Evolutionary conservation across 2,113 vertebrate genomes (phyloP).

Genomic region (Tenrec ecaudatus): DNA sequence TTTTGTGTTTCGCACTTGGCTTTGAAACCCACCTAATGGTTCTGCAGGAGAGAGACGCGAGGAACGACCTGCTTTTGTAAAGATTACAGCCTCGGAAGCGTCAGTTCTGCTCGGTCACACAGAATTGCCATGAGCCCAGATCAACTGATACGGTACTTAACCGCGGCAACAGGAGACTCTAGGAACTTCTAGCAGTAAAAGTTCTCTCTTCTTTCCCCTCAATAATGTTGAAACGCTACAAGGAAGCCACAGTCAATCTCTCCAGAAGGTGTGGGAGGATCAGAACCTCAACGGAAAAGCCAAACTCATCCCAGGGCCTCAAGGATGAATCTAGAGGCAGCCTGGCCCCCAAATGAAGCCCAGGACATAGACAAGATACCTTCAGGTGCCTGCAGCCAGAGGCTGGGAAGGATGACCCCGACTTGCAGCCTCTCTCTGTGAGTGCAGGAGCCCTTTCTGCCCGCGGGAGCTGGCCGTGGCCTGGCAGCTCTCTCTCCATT

Average conservation of each 20-base stretch:
- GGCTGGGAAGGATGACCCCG: neutral
- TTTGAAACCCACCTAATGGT: neutral
- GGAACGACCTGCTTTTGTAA: neutral
- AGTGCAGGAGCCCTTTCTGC: neutral
- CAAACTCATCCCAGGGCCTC: neutral
- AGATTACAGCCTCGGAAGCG: neutral
- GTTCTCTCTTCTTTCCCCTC: neutral
- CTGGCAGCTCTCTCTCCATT: neutral
- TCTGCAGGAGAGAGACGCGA: neutral
- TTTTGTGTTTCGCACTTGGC: neutral
- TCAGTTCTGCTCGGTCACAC: neutral
- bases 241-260: neutral
- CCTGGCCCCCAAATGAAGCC: neutral
- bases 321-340: constrained; percentile 35
- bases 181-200: neutral
- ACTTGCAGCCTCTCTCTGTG: constrained; percentile 15
- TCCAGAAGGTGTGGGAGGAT: neutral
- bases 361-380: constrained; percentile 29
- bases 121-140: neutral
- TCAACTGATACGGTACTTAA: neutral
- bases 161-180: neutral
- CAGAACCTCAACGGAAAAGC: neutral
- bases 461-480: neutral
- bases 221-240: neutral
- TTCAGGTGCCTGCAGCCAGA: constrained; percentile 10